Evolutionary conservation across 2,113 vertebrate species (phyloP).

Genomic region (Rhynchomys soricoides): DNA sequence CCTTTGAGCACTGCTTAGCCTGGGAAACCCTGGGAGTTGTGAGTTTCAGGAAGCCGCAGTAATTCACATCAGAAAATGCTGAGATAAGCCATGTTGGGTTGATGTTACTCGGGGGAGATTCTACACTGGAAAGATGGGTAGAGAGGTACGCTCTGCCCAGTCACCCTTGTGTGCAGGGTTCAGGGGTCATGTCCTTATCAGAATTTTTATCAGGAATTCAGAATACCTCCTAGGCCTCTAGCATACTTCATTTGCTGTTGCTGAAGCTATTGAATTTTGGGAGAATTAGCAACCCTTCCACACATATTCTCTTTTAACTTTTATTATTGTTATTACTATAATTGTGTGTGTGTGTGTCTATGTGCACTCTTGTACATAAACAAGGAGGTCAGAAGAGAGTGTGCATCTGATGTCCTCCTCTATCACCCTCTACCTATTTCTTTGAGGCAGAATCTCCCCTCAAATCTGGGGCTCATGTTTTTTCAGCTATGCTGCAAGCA

Average conservation of each 20-base stretch:
- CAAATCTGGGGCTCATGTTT: neutral
- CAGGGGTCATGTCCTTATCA: neutral
- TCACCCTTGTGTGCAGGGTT: neutral
- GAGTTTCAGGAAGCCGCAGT: neutral
- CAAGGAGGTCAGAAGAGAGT: neutral
- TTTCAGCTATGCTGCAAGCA: neutral
- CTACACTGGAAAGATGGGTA: accelerated
- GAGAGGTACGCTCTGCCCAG: neutral
- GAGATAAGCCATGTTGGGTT: neutral
- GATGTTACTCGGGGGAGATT: neutral
- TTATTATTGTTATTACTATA: constrained; percentile 15
- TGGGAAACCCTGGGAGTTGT: neutral
- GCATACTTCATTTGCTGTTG: neutral
- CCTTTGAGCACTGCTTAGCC: neutral
- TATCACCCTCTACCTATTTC: neutral
- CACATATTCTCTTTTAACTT: neutral
- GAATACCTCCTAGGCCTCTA: neutral
- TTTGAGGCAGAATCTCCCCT: neutral
- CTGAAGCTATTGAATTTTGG: neutral
- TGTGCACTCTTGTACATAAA: neutral
- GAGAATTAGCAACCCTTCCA: neutral
- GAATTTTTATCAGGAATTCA: constrained; percentile 8
- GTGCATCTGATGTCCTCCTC: neutral
- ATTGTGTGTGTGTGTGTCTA: neutral
- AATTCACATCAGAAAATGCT: neutral